These are phyloP conservation scores for Colletes gigas DNA, from an alignment of 1,140 invertebrate genomes.

Conservation along the genomic window DNA sequence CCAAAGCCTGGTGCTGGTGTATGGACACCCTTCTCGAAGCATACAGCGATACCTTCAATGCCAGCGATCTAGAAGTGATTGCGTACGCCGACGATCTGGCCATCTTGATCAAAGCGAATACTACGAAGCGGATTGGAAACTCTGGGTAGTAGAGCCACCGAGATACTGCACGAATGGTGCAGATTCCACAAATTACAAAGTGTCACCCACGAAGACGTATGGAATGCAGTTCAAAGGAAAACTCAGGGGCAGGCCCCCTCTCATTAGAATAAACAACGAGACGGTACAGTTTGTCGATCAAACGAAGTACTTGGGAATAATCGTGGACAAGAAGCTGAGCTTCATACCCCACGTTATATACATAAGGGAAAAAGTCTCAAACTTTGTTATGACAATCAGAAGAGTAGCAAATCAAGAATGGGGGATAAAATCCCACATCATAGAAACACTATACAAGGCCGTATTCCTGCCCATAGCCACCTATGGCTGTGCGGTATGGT, in stretches of 20 bases:
- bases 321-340: background rate
- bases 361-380: background rate
- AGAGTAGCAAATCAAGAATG: background rate
- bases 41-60: constrained; percentile 11
- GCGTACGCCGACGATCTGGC: background rate
- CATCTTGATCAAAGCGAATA: background rate
- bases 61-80: constrained; percentile 39
- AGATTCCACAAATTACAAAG: background rate
- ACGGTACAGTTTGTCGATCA: background rate
- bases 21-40: constrained; percentile 53
- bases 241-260: background rate
- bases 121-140: background rate
- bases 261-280: background rate
- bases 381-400: background rate
- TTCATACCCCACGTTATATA: background rate
- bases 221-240: background rate
- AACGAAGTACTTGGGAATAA: background rate
- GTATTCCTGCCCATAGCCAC: background rate
- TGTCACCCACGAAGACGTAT: background rate
- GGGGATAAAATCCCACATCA: background rate
- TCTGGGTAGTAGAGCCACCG: background rate
- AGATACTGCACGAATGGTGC: background rate
- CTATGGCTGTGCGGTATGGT: background rate
- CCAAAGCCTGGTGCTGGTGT: constrained; percentile 72
- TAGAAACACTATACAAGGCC: background rate